Percentiles rank a stretch among this genome's conserved stretches.
phyloP scores from a whole-genome alignment of 2,797 vertebrate genomes.

The Buceros bicornis region DNA sequence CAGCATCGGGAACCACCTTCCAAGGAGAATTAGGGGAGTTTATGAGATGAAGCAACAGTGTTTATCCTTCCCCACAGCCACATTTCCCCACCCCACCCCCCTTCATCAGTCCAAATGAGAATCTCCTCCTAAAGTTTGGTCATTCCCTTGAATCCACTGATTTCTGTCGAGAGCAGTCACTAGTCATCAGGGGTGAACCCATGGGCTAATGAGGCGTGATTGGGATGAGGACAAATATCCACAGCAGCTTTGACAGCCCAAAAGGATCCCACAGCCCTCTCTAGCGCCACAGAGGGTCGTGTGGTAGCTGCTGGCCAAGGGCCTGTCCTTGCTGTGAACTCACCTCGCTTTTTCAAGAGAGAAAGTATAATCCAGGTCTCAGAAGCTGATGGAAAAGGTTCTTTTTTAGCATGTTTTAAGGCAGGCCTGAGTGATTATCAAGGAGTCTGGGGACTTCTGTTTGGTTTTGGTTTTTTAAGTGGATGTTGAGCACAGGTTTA shows the following conservation, averaged over 20 bases:
- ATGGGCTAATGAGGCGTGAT: not conserved
- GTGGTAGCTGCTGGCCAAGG: not conserved
- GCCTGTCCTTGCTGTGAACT: not conserved
- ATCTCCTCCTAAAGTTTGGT: not conserved
- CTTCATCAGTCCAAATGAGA: not conserved
- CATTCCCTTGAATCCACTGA: not conserved
- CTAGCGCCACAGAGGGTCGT: accelerated
- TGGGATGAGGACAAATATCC: not conserved
- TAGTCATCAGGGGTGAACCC: not conserved
- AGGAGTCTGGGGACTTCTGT: not conserved
- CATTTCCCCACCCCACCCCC: not conserved
- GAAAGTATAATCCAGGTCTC: not conserved
- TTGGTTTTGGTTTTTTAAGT: not conserved
- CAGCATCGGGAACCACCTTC: not conserved
- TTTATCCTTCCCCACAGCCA: not conserved
- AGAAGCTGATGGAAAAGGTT: not conserved
- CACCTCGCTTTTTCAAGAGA: not conserved
- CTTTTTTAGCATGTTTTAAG: not conserved
- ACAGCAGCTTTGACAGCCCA: not conserved
- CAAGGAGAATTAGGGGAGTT: not conserved
- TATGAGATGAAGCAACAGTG: not conserved
- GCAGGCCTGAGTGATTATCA: not conserved
- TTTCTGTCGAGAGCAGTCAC: not conserved
- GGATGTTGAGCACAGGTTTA: not conserved
- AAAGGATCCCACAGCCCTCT: not conserved